Base-by-base conservation (phyloP, 2,113 vertebrate species). In the Zosterops pallidus region DNA sequence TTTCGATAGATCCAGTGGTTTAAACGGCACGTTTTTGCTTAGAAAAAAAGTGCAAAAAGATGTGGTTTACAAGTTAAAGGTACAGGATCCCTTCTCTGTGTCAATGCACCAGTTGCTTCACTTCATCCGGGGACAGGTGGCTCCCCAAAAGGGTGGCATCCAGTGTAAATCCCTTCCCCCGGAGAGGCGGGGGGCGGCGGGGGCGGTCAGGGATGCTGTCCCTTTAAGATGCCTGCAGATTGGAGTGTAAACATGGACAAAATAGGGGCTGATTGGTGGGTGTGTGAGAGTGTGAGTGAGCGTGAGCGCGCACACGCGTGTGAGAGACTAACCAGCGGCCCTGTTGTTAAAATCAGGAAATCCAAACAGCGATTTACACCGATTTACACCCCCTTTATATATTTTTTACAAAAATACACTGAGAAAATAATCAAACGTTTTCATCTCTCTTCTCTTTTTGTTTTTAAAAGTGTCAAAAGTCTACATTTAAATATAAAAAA, bases 381-480 rank as follows among this genome's bases (percentile, higher is more conserved):
- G 98, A 99, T 99, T 99, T 98, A 99, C 98, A 99, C 98, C 98
- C 99, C 99, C 98, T 98, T 98, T 99, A 98, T 98, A 99, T 99
- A 99, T 99, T 99, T 99, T 99, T 99, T 99, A 99, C 99, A 99
- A 99, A 99, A 99, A 99, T 99, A 99, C 99, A 99, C 99, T 99
- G 99, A 99, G 99, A 99, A 99, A 99, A 99, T 99, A 99, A 99
- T 99, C 99, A 99, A 99, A 99, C 98, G 99, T 99, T 99, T 99
- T 98, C 98, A 98, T 98, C 98, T 98, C 98, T 98, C 97, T 98
- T 98, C 95, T 98, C 97, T 98, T 97, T 99, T 98, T 98, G 97
- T 98, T 98, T 98, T 99, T 98, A 98, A 98, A 99, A 99, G 99
- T 99, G 99, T 99, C 99, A 99, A 99, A 99, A 99, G 99, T 99